A percentile compares a stretch with the other conserved stretches of the same genome.
phyloP scores from a whole-genome alignment of 2,888 invertebrate species.

The Morpho achilles region DNA sequence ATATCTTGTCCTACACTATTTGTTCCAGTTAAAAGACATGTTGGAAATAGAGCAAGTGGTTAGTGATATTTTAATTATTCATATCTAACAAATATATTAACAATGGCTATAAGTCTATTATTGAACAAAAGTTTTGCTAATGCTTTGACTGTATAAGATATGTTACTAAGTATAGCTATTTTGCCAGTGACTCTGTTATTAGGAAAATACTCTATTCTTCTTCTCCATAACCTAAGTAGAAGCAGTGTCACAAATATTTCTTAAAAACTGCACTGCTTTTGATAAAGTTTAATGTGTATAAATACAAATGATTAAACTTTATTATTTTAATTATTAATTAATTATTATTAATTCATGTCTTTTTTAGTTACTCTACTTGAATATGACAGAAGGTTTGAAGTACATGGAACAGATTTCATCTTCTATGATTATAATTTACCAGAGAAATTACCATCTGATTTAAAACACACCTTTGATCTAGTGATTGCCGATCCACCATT shows the following conservation, averaged over 20 bases:
- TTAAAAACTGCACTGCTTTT: no score
- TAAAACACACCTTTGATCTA: constrained; percentile 84
- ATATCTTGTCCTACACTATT: constrained; percentile 94
- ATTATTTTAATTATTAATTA: no score
- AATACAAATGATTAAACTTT: not conserved
- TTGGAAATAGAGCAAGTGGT: constrained; percentile 71
- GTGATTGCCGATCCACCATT: constrained; percentile 97
- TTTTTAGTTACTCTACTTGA: constrained; percentile 87
- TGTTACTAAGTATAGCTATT: no score
- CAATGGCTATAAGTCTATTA: no score
- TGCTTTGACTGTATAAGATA: no score
- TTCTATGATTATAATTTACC: constrained; percentile 94
- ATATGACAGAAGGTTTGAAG: constrained; percentile 90
- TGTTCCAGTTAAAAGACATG: constrained; percentile 78
- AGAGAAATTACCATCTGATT: constrained; percentile 81
- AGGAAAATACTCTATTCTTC: no score
- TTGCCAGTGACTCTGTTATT: no score
- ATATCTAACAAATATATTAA: no score
- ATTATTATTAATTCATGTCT: constrained; percentile 5
- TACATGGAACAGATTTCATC: constrained; percentile 87
- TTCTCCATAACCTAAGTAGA: no score
- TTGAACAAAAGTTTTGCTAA: no score
- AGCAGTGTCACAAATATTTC: no score
- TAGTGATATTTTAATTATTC: constrained; percentile 11
- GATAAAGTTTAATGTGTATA: no score